Base-by-base conservation (phyloP, 2,113 vertebrate genomes). In the Indri indri region DNA sequence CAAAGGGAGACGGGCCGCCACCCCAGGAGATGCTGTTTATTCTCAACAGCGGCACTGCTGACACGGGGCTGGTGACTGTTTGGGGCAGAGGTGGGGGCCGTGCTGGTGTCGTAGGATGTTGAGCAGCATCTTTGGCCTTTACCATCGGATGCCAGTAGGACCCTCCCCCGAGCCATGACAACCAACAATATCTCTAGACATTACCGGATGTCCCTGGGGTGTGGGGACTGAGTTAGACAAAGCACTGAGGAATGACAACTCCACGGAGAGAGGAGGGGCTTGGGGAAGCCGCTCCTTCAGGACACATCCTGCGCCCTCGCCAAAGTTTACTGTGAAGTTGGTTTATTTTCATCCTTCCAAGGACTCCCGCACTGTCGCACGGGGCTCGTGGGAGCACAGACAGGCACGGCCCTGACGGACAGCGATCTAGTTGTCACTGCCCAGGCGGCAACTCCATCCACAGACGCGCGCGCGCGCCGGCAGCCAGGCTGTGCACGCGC, bases 21-120 rank as follows among this genome's bases (percentile, higher is more conserved):
- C 30, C 47, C 23, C 0, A 5, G 11, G 13, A 68, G 65, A 37
- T 0, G 65, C 47, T 16, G 2, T 40, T 52, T 16, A 3, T 40
- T 52, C 30, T 16, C 30, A 90, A 12, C 20, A 1, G 2, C 1
- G 0, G 74, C 11, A 4, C 47, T 5, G 13, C 3, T 2, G 5
- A 7, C 27, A 10, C 2, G 16, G 50, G 37, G 13, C 0, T 3
- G 50, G 4, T 1, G 32, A 17, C 1, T 14, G 11, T 30, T 45
- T 18, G 8, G 30, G 16, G 16, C 16, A 76, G 30, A 50, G 14
- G 71, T 47, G 66, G 52, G 23, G 23, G 47, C 17, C 0, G 0
- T 4, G 32, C 32, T 40, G 12, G 17, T 0, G 1, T 47, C 0
- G 9, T 2, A 0, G 34, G 50, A 37, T 11, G 30, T 10, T 2